phyloP scores from a whole-genome alignment of 64 coral and sea anemone genomes.

The Pocillopora damicornis region DNA sequence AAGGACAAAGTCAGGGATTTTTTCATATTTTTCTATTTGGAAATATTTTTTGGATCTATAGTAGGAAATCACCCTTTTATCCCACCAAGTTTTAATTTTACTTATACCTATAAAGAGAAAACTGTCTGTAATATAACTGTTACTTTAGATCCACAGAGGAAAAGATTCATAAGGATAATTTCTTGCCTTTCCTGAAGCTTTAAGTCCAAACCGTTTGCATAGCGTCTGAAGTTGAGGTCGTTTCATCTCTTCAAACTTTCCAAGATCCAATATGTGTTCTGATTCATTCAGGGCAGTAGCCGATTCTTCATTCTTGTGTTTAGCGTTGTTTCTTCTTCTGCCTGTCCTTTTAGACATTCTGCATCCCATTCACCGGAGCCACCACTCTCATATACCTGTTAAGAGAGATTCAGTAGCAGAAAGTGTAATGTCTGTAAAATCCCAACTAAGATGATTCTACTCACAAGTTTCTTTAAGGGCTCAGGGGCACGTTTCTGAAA shows the following conservation, averaged over 20 bases:
- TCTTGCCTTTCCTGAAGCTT: slow-evolving; percentile 76
- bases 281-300: background rate
- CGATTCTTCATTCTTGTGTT: background rate
- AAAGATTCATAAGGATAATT: background rate
- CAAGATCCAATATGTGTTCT: background rate
- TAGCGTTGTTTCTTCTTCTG: slow-evolving; percentile 17
- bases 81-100: too few species aligned
- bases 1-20: too few species aligned
- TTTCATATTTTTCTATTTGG: too few species aligned
- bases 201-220: slow-evolving; percentile 72
- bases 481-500: too few species aligned
- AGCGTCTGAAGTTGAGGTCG: slow-evolving; percentile 62
- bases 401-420: background rate
- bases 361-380: slow-evolving; percentile 58
- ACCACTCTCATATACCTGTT: background rate
- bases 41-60: too few species aligned
- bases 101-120: too few species aligned
- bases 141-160: background rate
- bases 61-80: too few species aligned
- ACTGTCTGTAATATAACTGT: too few species aligned
- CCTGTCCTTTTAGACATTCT: slow-evolving; percentile 40
- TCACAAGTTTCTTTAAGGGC: too few species aligned
- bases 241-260: slow-evolving; percentile 32
- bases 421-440: background rate
- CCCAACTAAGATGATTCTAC: background rate